Evolutionary conservation across 2,797 vertebrate genomes (phyloP).

Genomic region (Smutsia gigantea): DNA sequence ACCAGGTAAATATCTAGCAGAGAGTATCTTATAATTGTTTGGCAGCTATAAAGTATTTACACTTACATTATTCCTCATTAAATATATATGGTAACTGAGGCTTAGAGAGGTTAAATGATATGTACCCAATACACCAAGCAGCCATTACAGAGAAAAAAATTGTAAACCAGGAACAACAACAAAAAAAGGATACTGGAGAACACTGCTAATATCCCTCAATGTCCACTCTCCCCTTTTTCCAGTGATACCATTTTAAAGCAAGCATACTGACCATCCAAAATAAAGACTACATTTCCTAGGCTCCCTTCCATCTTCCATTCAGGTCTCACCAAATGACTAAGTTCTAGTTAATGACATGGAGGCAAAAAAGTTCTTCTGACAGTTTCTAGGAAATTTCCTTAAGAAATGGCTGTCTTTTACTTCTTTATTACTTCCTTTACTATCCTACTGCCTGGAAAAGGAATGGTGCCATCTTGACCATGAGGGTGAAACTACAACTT

Average conservation of each 20-base stretch:
- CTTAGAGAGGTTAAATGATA: background rate
- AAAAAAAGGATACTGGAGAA: background rate
- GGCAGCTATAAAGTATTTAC: background rate
- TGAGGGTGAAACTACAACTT: background rate
- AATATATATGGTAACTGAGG: background rate
- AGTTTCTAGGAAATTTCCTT: conserved; percentile 25
- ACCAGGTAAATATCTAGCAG: background rate
- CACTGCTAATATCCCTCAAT: background rate
- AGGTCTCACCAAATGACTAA: background rate
- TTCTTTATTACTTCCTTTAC: background rate
- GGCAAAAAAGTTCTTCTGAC: background rate
- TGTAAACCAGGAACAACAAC: background rate
- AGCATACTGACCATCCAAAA: background rate
- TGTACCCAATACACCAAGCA: background rate
- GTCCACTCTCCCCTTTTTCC: background rate
- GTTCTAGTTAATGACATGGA: background rate
- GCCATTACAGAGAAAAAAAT: background rate
- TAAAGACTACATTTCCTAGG: background rate
- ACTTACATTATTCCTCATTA: conserved; percentile 5
- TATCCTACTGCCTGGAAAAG: background rate
- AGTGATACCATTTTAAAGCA: background rate
- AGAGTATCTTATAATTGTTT: background rate
- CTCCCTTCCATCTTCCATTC: background rate
- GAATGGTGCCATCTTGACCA: background rate
- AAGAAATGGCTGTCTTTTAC: background rate